Evolutionary conservation across 2,797 vertebrate genomes (phyloP), one percentile per base, ranked within the genome.

Genomic region (Myiotriccus ornatus): DNA sequence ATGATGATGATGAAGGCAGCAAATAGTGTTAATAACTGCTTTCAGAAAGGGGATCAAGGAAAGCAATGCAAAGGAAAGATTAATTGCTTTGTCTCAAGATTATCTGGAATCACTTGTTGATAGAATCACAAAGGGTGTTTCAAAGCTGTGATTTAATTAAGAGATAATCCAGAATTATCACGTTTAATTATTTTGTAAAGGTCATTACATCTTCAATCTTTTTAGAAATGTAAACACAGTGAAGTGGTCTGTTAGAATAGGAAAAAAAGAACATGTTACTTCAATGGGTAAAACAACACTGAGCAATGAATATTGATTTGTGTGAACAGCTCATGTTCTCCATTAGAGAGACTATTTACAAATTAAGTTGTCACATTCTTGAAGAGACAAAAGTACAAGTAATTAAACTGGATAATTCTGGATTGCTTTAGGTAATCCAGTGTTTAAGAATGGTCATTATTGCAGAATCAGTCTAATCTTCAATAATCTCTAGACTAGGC

Each of bases 101-200:
- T 96, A 95, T 96, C 93, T 89, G 47, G 75, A 89, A 75, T 83
- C 67, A 78, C 67, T 79, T 95, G 95, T 93, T 85, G 81, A 83
- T 64, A 82, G 62, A 82, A 69, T 90, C 93, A 91, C 67, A 84
- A 94, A 93, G 69, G 73, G 78, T 93, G 92, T 92, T 97, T 87
- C 37, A 95, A 95, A 96, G 35, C 69, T 92, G 53, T 94, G 30
- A 21, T 74, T 96, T 96, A 96, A 97, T 97, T 95, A 96, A 96
- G 59, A 89, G 62, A 85, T 95, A 96, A 96, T 95, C 92, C 68
- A 87, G 87, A 94, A 69, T 95, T 93, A 94, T 77, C 85, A 70
- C 55, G 3, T 94, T 94, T 96, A 96, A 94, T 95, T 96, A 92
- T 74, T 87, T 95, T 56, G 17, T 75, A 85, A 95, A 83, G 83